Conservation (phyloP, 1,140 invertebrate genomes). For the Heliothis subflexa region DNA sequence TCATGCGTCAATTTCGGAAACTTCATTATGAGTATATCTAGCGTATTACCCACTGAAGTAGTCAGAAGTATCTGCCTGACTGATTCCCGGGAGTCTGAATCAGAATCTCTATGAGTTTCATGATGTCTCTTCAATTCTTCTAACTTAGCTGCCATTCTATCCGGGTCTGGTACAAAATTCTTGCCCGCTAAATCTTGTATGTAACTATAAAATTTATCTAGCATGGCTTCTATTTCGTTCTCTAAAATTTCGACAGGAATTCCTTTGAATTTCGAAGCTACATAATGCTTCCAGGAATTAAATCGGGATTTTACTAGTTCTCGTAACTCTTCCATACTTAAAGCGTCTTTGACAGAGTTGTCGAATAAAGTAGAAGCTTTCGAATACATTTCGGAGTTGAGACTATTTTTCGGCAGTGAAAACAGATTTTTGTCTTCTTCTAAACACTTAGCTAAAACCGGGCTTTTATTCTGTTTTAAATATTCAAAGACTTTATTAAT, state of each 20-base stretch:
- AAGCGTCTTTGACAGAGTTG: conserved; percentile 76
- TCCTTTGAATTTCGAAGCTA: conserved; percentile 72
- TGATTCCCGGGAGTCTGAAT: conserved; percentile 69
- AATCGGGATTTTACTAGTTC: conserved; percentile 71
- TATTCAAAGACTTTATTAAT: conserved; percentile 80
- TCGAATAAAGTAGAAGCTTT: conserved; percentile 75
- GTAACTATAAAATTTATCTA: conserved; percentile 77
- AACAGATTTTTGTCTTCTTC: conserved; percentile 67
- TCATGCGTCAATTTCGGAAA: conserved; percentile 72
- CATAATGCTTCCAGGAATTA: conserved; percentile 76
- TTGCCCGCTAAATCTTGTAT: conserved; percentile 75
- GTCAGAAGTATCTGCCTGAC: conserved; percentile 71
- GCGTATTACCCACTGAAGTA: conserved; percentile 69
- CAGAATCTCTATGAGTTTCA: conserved; percentile 58
- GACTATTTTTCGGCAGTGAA: conserved; percentile 63
- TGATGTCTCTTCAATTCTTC: conserved; percentile 64
- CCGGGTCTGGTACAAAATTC: conserved; percentile 64
- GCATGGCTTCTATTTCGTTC: conserved; percentile 72
- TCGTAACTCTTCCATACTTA: conserved; percentile 75
- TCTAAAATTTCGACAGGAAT: conserved; percentile 75
- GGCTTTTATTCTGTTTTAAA: conserved; percentile 73
- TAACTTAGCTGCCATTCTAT: conserved; percentile 72
- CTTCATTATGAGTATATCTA: conserved; percentile 78
- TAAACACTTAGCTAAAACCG: conserved; percentile 69
- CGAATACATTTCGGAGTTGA: conserved; percentile 70